These are phyloP conservation scores for Callyntrura sp. DNA, from an alignment of 2,888 invertebrate species.

Conservation along the genomic window DNA sequence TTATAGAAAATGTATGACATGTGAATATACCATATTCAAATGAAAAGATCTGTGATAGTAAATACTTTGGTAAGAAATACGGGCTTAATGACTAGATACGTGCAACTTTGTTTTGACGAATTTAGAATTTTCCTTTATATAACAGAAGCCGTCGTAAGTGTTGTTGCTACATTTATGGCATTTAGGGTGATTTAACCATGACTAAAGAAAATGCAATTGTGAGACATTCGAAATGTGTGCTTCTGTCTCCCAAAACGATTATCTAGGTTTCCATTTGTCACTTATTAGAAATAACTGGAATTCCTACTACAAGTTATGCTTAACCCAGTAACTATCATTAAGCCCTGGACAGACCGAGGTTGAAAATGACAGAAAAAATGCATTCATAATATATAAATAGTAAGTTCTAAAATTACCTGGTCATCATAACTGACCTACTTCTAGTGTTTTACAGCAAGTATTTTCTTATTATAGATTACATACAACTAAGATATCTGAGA, in stretches of 20 bases:
- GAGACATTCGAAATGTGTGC: no score
- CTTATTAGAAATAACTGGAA: slow-evolving; percentile 4
- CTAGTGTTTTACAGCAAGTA: no score
- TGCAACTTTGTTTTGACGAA: no score
- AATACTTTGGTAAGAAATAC: slow-evolving; percentile 69
- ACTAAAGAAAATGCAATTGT: slow-evolving; percentile 28
- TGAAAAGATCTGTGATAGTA: slow-evolving; percentile 24
- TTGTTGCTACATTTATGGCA: not conserved
- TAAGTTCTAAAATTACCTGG: no score
- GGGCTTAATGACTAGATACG: slow-evolving; percentile 78
- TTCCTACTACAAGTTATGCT: slow-evolving; percentile 11
- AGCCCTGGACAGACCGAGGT: slow-evolving; percentile 51
- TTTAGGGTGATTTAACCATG: slow-evolving; percentile 21
- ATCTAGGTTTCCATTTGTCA: not conserved
- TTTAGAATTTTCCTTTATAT: no score
- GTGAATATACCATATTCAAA: not conserved
- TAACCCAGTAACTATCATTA: slow-evolving; percentile 45
- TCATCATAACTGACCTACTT: no score
- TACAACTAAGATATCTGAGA: no score
- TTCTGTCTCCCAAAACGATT: not conserved
- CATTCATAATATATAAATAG: slow-evolving; percentile 1
- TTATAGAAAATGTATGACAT: not conserved
- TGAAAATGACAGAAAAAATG: not conserved
- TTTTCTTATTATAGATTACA: no score
- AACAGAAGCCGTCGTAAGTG: not conserved